Evolutionary conservation across 1,140 invertebrate species (phyloP).

Genomic region (Coboldia fuscipes): DNA sequence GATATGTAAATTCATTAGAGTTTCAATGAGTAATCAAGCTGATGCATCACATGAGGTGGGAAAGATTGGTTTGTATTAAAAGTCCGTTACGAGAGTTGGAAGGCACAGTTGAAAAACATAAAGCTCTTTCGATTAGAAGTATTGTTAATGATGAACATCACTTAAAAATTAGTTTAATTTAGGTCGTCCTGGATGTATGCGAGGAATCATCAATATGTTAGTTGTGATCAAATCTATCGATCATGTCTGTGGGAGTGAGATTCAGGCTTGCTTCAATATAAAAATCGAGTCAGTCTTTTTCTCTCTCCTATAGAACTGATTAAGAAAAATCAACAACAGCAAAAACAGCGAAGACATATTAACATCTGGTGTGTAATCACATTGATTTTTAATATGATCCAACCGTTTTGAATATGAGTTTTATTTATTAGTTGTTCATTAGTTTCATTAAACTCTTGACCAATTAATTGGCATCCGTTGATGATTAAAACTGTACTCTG

Average conservation of each 20-base stretch:
- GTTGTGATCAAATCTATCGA: no score
- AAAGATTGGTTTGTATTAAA: no score
- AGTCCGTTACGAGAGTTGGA: no score
- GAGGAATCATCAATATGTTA: no score
- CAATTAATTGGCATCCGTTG: neutral
- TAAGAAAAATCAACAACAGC: constrained; percentile 8
- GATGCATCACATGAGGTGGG: no score
- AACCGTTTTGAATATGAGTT: neutral
- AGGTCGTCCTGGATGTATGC: no score
- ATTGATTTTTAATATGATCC: neutral
- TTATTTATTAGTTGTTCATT: neutral
- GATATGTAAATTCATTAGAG: no score
- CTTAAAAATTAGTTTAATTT: no score
- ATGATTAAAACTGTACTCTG: neutral
- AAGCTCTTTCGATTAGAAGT: no score
- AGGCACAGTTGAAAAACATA: no score
- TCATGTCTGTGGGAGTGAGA: constrained; percentile 19
- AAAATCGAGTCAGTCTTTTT: constrained; percentile 22
- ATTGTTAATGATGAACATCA: no score
- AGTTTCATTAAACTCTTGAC: neutral
- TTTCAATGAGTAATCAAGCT: no score
- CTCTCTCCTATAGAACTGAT: constrained; percentile 24
- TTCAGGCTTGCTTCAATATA: constrained; percentile 19
- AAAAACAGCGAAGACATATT: neutral
- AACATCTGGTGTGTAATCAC: neutral